phyloP scores from a whole-genome alignment of 1,140 invertebrate species.

The Campoletis sonorensis region DNA sequence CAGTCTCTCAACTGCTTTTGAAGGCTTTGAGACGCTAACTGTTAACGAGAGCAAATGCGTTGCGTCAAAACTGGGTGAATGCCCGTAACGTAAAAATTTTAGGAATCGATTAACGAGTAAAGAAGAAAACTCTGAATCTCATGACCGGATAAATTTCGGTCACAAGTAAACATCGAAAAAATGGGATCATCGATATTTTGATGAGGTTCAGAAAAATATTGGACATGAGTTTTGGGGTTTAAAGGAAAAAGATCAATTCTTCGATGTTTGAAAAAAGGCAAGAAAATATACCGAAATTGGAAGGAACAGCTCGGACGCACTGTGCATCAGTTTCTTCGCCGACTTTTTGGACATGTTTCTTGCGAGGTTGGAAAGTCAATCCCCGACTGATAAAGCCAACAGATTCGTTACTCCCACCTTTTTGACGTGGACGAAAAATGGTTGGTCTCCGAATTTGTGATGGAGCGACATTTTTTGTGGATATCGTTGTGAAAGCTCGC shows the following conservation, averaged over 20 bases:
- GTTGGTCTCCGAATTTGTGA: conserved; percentile 30
- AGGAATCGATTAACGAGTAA: background rate
- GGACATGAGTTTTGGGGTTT: too few species aligned
- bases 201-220: too few species aligned
- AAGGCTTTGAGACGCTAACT: conserved; percentile 52
- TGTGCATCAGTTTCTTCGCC: conserved; percentile 33
- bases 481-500: conserved; percentile 31
- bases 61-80: background rate
- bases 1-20: conserved; percentile 41
- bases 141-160: too few species aligned
- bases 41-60: background rate
- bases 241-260: too few species aligned
- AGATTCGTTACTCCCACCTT: background rate
- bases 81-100: background rate
- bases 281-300: conserved; percentile 46
- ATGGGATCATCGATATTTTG: too few species aligned
- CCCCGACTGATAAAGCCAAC: background rate
- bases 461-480: background rate
- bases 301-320: conserved; percentile 43
- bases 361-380: conserved; percentile 15
- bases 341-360: background rate
- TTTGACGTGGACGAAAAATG: conserved; percentile 21
- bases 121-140: too few species aligned
- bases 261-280: background rate
- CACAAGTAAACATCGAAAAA: too few species aligned